These are phyloP conservation scores for Hyposoter dolosus DNA, from an alignment of 2,888 invertebrate species.

Conservation along the genomic window DNA sequence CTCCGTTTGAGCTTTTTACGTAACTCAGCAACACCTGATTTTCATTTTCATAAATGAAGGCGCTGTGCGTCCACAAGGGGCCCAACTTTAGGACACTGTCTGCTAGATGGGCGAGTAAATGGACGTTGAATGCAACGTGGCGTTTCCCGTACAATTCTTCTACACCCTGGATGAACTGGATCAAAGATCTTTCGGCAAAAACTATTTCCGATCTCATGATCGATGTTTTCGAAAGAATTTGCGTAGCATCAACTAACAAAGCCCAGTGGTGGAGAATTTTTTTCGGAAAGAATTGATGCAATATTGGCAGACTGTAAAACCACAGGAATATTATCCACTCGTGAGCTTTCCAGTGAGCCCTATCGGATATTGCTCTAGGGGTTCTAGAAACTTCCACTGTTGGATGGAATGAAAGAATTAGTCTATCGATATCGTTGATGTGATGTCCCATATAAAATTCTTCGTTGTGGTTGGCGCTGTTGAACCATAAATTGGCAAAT, in stretches of 20 bases:
- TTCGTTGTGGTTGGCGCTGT: background rate
- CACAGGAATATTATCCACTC: constrained; percentile 22
- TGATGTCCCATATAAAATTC: background rate
- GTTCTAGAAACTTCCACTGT: constrained; percentile 39
- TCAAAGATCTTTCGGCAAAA: constrained; percentile 46
- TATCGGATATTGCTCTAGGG: constrained; percentile 23
- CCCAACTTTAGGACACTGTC: constrained; percentile 69
- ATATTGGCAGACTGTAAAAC: constrained; percentile 25
- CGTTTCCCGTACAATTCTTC: constrained; percentile 50
- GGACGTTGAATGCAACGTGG: constrained; percentile 52
- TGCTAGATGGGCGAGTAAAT: constrained; percentile 66
- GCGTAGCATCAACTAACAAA: constrained; percentile 16
- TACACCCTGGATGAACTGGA: constrained; percentile 48
- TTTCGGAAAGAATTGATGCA: constrained; percentile 9
- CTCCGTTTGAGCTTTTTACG: constrained; percentile 58
- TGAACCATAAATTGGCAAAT: constrained; percentile 23
- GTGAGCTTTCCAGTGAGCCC: constrained; percentile 45
- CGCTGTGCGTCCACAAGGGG: constrained; percentile 65
- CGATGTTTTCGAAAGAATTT: constrained; percentile 7
- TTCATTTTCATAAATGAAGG: no score
- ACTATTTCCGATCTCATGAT: constrained; percentile 45
- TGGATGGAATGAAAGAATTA: constrained; percentile 37
- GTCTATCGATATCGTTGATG: constrained; percentile 4
- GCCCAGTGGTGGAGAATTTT: constrained; percentile 40
- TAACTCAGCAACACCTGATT: constrained; percentile 58